Evolutionary conservation across 2,797 vertebrate species (phyloP).

Genomic region (Ispidina lecontei): DNA sequence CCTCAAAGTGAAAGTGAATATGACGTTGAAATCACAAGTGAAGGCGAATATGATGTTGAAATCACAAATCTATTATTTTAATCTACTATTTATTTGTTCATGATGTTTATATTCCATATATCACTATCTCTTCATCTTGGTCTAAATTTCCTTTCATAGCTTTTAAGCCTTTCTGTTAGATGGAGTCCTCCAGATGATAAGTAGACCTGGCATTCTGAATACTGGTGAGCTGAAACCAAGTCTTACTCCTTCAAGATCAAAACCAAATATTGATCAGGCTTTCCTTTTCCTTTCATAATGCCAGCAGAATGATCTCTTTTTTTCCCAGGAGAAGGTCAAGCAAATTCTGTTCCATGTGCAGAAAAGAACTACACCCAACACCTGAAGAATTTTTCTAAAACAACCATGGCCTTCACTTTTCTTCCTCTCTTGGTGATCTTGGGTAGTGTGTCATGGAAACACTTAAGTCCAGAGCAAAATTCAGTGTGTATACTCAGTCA

Average conservation of each 20-base stretch:
- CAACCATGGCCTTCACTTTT: background rate
- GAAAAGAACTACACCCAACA: background rate
- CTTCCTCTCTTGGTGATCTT: background rate
- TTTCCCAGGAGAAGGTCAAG: background rate
- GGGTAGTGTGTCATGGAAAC: background rate
- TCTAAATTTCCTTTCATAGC: background rate
- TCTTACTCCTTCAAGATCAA: background rate
- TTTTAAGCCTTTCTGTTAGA: background rate
- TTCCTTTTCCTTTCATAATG: background rate
- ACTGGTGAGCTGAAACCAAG: background rate
- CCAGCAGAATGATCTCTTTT: background rate
- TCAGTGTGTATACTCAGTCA: background rate
- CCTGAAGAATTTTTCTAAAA: background rate
- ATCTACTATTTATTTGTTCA: background rate
- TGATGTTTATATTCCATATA: background rate
- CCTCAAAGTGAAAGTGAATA: background rate
- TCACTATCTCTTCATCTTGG: background rate
- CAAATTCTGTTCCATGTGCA: fast-evolving
- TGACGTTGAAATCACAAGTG: background rate
- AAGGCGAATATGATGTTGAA: no score
- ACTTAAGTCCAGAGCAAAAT: background rate
- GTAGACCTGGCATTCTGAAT: background rate
- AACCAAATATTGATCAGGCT: background rate
- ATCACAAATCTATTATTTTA: no score
- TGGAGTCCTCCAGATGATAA: background rate